A percentile compares a stretch with the other conserved stretches of the same genome.
Evolutionary conservation across 2,888 invertebrate species (phyloP).

Genomic region (Sepiola atlantica): DNA sequence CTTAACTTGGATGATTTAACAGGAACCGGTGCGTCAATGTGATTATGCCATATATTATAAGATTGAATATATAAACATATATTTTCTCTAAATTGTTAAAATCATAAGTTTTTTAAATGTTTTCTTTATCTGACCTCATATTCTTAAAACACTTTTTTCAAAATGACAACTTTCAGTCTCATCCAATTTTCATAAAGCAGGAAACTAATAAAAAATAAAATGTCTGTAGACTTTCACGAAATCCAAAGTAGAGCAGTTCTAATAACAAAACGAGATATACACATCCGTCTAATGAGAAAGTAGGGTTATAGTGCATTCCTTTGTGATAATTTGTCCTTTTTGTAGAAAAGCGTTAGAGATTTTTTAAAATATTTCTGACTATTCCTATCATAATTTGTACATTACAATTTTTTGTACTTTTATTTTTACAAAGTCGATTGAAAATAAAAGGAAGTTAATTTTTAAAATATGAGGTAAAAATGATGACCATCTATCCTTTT

Average conservation of each 20-base stretch:
- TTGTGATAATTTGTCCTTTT: neutral
- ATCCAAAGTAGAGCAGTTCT: neutral
- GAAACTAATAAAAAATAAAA: neutral
- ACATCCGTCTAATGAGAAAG: neutral
- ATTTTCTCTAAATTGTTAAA: neutral
- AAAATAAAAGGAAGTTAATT: neutral
- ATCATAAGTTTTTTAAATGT: neutral
- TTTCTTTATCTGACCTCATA: neutral
- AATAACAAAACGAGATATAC: neutral
- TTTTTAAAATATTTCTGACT: neutral
- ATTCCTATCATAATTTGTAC: neutral
- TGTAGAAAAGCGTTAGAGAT: neutral
- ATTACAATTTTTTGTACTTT: too few relatives aligned
- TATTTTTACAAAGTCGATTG: neutral
- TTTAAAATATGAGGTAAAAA: neutral
- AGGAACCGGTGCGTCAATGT: too few relatives aligned
- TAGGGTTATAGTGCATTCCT: neutral
- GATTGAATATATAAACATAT: neutral
- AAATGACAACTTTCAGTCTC: constrained; percentile 2
- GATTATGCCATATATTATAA: neutral
- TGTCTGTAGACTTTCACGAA: neutral
- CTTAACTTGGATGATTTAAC: too few relatives aligned
- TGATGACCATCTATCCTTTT: neutral
- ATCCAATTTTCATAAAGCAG: neutral
- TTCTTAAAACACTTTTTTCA: neutral